phyloP scores from a whole-genome alignment of 2,888 invertebrate species.

The Drosophila recens region DNA sequence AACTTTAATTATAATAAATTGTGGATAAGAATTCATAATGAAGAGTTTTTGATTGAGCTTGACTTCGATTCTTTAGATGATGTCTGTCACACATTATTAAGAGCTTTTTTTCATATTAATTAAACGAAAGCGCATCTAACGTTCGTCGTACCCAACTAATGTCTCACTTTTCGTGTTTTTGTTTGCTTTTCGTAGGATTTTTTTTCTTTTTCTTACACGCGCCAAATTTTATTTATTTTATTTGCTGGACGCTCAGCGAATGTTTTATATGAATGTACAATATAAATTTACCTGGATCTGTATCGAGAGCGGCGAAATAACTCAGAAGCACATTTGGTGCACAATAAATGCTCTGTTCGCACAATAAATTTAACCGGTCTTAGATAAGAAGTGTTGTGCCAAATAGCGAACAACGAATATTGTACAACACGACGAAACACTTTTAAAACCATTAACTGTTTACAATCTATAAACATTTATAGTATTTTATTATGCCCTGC shows the following conservation, averaged over 20 bases:
- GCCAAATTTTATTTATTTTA: constrained; percentile 63
- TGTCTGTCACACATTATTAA: not conserved
- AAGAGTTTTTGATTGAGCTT: too few relatives aligned
- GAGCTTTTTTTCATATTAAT: not conserved
- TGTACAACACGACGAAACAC: constrained; percentile 34
- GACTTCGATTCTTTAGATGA: too few relatives aligned
- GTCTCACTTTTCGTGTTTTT: constrained; percentile 2
- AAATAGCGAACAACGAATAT: constrained; percentile 33
- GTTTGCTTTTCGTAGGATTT: constrained; percentile 17
- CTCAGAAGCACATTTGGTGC: constrained; percentile 60
- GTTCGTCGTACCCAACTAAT: not conserved
- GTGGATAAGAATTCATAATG: not conserved
- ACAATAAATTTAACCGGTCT: constrained; percentile 71
- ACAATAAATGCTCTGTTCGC: constrained; percentile 32
- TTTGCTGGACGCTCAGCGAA: constrained; percentile 69
- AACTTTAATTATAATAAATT: too few relatives aligned
- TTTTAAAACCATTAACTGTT: constrained; percentile 62
- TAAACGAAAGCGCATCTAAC: not conserved
- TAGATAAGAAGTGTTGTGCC: constrained; percentile 66
- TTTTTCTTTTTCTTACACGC: constrained; percentile 46
- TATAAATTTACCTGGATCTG: constrained; percentile 65
- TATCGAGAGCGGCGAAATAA: constrained; percentile 57
- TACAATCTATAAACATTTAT: constrained; percentile 61
- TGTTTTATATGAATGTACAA: constrained; percentile 45
- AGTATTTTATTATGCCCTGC: constrained; percentile 21